Base-by-base conservation (phyloP, 2,888 invertebrate genomes). In the Spodoptera picta region DNA sequence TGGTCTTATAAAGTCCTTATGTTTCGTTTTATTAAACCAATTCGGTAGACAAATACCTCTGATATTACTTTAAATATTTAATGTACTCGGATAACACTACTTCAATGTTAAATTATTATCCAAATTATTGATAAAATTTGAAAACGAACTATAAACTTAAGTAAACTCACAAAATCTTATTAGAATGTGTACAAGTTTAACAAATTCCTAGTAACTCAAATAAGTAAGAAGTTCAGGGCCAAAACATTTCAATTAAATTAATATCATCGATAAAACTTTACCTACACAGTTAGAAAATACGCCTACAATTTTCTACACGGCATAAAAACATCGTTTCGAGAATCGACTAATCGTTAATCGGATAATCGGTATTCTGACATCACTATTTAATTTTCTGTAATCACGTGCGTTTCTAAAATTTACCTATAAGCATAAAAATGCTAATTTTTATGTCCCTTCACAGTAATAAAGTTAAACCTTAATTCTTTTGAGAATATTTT, bases 361-460 rank as follows among this genome's bases (percentile, higher is more conserved):
- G 11, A 24, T 12, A 7, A 43, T 51, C 46, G 36, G 48, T 53
- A 45, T 19, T 55, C 44, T 49, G 31, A 46, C 79, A 41, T 57
- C 77, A 60, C 77, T 77, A 73, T 52, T 65, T 52, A 76, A 67
- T 67, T 79, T 60, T 48, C 73, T 46, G 56, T 76, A 76, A 77
- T 77, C 77, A 79, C 79, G 79, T 78, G 65, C 69, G 67, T 68
- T 68, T 65, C 66, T 69, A 77, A 73, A 73, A 70, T 65, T 77
- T 66, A 70, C 68, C 78, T 67, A 73, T 79, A 78, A 73, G 68
- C 70, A 77, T 79, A 79, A 81, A 83, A 86, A 82, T 83, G 83
- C 70, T 83, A 87, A 87, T 87, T 86, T 81, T 87, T 83, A 84
- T 84, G 83, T 80, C 74, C 82, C 81, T 79, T 75, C 79, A 77